Base-by-base conservation (phyloP, 2,113 vertebrate genomes). In the Toxostoma redivivum region DNA sequence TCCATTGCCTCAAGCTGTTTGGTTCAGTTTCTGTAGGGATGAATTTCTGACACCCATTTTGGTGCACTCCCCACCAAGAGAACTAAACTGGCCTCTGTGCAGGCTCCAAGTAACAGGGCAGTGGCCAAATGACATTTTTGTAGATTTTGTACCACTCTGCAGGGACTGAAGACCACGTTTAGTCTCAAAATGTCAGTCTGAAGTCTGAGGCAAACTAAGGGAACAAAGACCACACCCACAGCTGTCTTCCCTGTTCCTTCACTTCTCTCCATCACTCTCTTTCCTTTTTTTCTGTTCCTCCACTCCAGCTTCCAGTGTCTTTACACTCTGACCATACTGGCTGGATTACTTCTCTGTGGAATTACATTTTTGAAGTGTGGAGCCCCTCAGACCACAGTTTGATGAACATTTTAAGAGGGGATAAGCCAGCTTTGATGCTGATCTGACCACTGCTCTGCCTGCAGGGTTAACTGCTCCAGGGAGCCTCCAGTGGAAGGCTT, bases 231-330 rank as follows among this genome's bases (percentile, higher is more conserved):
- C 28, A 48, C 56, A 76, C 19, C 35, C 50, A 44, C 21, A 57
- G 31, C 0, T 40, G 5, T 25, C 27, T 12, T 28, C 28, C 24
- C 31, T 5, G 1, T 3, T 13, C 15, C 50, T 42, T 15, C 24
- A 12, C 15, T 71, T 21, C 24, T 47, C 47, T 78, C 30, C 42
- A 33, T 14, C n/a, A 27, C 40, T 31, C 31, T 53, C n/a, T 16
- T 37, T 53, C 37, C 11, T 27, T 42, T 23, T 53, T 35, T 54
- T 19, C 53, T 42, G 23, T 9, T 76, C 38, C 17, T 37, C 11
- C 31, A 65, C 27, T 48, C 51, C 38, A 65, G 20, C 10, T 70
- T 33, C 35, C 22, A 58, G 30, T 10, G 23, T n/a, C 80, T 65
- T 35, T 70, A 15, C 25, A 4, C 38, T 74, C 23, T 12, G 7